phyloP scores from a whole-genome alignment of 2,888 invertebrate species.

The Buathra laborator region DNA sequence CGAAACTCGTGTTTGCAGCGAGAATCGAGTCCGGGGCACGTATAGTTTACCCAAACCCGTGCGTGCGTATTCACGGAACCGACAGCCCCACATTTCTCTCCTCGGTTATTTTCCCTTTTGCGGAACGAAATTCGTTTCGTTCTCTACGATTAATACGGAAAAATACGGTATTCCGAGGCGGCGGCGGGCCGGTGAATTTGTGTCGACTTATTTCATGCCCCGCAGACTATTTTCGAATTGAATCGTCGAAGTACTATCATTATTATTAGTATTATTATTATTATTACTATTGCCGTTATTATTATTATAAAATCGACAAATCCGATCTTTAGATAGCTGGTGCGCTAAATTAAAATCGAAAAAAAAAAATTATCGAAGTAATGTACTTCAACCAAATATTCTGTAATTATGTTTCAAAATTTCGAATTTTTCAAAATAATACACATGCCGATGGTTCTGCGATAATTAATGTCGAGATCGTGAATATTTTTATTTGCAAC shows the following conservation, averaged over 20 bases:
- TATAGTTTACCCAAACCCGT: constrained; percentile 56
- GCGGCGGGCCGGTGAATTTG: constrained; percentile 71
- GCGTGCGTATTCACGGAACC: constrained; percentile 5
- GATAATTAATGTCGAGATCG: too few relatives aligned
- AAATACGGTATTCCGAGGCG: constrained; percentile 57
- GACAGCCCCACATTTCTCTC: constrained; percentile 46
- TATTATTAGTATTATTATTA: too few relatives aligned
- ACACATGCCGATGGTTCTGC: too few relatives aligned
- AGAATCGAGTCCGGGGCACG: constrained; percentile 68
- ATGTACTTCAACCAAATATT: neutral
- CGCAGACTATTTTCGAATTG: constrained; percentile 74
- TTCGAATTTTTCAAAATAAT: too few relatives aligned
- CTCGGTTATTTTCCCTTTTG: constrained; percentile 57
- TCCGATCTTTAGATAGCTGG: too few relatives aligned
- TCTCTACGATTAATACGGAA: constrained; percentile 66
- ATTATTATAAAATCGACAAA: too few relatives aligned
- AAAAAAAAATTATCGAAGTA: too few relatives aligned
- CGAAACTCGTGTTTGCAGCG: constrained; percentile 59
- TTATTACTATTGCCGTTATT: too few relatives aligned
- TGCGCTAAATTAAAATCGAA: too few relatives aligned
- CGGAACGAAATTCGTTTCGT: constrained; percentile 52
- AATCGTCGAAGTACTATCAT: constrained; percentile 49
- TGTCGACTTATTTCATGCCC: constrained; percentile 83
- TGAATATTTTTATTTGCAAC: too few relatives aligned
- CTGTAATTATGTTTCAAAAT: too few relatives aligned